These are phyloP conservation scores for Dendroctonus ponderosae DNA, from an alignment of 1,140 invertebrate species.

Conservation along the genomic window DNA sequence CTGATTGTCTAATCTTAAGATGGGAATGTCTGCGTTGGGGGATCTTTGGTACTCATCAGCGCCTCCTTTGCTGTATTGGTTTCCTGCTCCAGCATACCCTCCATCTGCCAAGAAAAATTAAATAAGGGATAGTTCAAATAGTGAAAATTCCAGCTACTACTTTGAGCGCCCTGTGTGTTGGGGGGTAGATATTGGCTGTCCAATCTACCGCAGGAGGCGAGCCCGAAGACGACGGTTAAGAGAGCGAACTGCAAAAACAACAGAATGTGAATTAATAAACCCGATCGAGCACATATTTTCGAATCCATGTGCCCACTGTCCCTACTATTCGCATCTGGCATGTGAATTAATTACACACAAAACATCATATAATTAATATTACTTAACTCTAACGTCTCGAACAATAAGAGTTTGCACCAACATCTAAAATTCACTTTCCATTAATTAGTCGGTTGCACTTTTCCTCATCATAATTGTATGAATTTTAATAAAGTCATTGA, in stretches of 20 bases:
- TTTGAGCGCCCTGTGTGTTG: constrained; percentile 55
- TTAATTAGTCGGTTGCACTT: no score
- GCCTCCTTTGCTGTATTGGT: constrained; percentile 14
- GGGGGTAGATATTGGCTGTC: constrained; percentile 52
- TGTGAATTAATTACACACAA: not conserved
- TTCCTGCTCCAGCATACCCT: not conserved
- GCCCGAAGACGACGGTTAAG: constrained; percentile 32
- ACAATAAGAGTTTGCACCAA: no score
- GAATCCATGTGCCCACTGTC: not conserved
- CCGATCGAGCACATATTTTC: no score
- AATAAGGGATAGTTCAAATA: not conserved
- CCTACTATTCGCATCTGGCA: not conserved
- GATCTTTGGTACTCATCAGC: constrained; percentile 18
- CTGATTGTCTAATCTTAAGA: constrained; percentile 42
- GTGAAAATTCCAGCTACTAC: not conserved
- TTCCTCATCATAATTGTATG: no score
- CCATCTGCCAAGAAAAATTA: not conserved
- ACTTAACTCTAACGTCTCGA: no score
- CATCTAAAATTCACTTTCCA: no score
- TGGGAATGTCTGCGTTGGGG: constrained; percentile 49
- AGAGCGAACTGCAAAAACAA: constrained; percentile 22
- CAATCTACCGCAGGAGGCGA: constrained; percentile 49
- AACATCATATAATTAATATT: not conserved
- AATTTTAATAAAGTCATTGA: no score
- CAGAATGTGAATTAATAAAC: no score